These are phyloP conservation scores for Drosophila macrothrix DNA, from an alignment of 2,888 invertebrate genomes.

Conservation along the genomic window DNA sequence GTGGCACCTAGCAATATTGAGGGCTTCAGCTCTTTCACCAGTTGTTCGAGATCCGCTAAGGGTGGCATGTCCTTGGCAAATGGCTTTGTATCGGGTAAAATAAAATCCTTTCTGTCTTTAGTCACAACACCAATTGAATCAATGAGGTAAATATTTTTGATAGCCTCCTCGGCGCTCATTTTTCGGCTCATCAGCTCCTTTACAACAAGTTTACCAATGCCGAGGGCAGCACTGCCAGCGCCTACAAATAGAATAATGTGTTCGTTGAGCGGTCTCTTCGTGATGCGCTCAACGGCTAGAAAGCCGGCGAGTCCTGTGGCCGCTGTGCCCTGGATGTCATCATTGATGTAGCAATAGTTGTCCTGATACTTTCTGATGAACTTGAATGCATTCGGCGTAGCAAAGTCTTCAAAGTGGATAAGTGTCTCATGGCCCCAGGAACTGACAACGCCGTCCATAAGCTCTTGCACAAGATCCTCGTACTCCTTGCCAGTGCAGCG, in stretches of 20 bases:
- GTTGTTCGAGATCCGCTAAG: not conserved
- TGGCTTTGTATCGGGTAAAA: not conserved
- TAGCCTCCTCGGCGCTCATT: slow-evolving; percentile 6
- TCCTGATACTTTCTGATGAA: slow-evolving; percentile 57
- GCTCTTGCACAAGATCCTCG: slow-evolving; percentile 58
- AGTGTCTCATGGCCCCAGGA: slow-evolving; percentile 49
- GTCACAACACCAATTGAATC: slow-evolving; percentile 53
- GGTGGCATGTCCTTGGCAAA: slow-evolving; percentile 46
- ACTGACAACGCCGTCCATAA: slow-evolving; percentile 38
- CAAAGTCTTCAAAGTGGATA: slow-evolving; percentile 72
- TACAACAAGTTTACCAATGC: slow-evolving; percentile 43
- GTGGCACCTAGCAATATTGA: slow-evolving; percentile 62
- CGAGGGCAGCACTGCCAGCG: slow-evolving; percentile 63
- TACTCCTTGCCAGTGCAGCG: slow-evolving; percentile 63
- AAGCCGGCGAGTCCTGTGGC: slow-evolving; percentile 65
- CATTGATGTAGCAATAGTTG: slow-evolving; percentile 61
- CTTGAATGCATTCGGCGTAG: slow-evolving; percentile 65
- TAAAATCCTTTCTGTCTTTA: not conserved
- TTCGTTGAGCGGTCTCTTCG: slow-evolving; percentile 49
- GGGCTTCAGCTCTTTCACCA: slow-evolving; percentile 58
- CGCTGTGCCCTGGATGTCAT: slow-evolving; percentile 67
- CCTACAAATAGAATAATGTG: slow-evolving; percentile 59
- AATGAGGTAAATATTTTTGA: slow-evolving; percentile 50
- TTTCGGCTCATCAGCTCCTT: slow-evolving; percentile 35
- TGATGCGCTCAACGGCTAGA: slow-evolving; percentile 45